Conservation (phyloP, 30 jellyfish, hydroid and myxozoan genomes). For the Pelagia noctiluca region DNA sequence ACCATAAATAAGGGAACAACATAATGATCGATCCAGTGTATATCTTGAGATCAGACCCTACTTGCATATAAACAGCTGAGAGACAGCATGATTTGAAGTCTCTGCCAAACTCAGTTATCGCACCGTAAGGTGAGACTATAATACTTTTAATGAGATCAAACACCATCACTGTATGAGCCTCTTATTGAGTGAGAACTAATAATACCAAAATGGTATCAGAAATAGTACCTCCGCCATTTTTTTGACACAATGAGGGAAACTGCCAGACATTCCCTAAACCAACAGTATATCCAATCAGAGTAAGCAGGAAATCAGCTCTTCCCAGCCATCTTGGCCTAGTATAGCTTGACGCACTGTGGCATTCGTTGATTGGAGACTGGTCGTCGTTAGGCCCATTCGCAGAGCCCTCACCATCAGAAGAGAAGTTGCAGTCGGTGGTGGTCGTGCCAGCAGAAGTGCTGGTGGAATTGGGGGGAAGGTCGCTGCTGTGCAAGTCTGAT, state of each 20-base stretch:
- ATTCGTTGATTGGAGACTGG: constrained; percentile 67
- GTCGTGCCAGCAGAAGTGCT: constrained; percentile 89
- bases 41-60: too few species aligned
- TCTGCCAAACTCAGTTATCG: too few species aligned
- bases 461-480: constrained; percentile 69
- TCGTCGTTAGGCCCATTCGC: constrained; percentile 62
- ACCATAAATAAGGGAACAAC: too few species aligned
- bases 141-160: too few species aligned
- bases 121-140: too few species aligned
- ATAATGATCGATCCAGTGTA: too few species aligned
- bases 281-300: constrained; percentile 91
- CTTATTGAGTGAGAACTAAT: too few species aligned
- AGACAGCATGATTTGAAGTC: too few species aligned
- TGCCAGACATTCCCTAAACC: constrained; percentile 99
- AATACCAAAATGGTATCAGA: background rate
- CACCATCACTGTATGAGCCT: too few species aligned
- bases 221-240: constrained; percentile 95
- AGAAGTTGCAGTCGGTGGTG: constrained; percentile 80
- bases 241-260: constrained; percentile 95
- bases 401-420: constrained; percentile 89
- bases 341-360: constrained; percentile 74
- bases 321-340: constrained; percentile 91
- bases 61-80: too few species aligned
- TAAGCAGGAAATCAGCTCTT: constrained; percentile 84
- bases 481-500: constrained; percentile 72